A percentile compares a stretch with the other conserved stretches of the same genome.
Evolutionary conservation across 2,797 vertebrate species (phyloP).

Genomic region (Gallinago nigripennis): DNA sequence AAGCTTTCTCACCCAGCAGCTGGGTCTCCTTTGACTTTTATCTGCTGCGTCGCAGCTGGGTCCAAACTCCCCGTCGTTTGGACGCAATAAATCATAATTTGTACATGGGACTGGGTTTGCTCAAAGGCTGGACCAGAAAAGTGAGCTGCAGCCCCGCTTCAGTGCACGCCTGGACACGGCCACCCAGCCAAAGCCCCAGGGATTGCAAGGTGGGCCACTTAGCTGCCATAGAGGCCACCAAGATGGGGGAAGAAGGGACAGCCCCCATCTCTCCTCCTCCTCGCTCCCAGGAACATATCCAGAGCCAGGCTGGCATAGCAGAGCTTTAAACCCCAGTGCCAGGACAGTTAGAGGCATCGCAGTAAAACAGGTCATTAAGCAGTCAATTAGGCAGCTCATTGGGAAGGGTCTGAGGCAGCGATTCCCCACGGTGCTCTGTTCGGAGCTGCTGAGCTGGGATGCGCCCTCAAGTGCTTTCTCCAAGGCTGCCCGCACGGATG

Average conservation of each 20-base stretch:
- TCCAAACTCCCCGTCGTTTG: background rate
- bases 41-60: background rate
- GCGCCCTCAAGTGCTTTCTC: rapidly evolving
- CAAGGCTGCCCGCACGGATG: rapidly evolving
- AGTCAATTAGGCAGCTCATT: background rate
- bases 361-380: background rate
- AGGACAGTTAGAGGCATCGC: background rate
- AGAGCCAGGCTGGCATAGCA: background rate
- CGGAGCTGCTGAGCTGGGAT: background rate
- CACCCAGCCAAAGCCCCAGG: background rate
- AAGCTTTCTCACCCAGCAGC: background rate
- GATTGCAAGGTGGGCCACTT: rapidly evolving
- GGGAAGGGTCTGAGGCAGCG: background rate
- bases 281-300: background rate
- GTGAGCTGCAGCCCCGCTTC: background rate
- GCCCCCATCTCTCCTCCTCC: background rate
- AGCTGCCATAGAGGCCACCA: background rate
- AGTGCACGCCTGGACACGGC: background rate
- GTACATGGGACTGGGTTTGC: rapidly evolving
- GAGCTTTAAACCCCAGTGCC: background rate
- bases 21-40: background rate
- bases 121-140: rapidly evolving
- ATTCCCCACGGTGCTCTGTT: rapidly evolving
- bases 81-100: background rate
- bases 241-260: background rate